Evolutionary conservation across 2,113 vertebrate species (phyloP), one percentile per base, ranked within the genome.

Genomic region (Orycteropus afer): DNA sequence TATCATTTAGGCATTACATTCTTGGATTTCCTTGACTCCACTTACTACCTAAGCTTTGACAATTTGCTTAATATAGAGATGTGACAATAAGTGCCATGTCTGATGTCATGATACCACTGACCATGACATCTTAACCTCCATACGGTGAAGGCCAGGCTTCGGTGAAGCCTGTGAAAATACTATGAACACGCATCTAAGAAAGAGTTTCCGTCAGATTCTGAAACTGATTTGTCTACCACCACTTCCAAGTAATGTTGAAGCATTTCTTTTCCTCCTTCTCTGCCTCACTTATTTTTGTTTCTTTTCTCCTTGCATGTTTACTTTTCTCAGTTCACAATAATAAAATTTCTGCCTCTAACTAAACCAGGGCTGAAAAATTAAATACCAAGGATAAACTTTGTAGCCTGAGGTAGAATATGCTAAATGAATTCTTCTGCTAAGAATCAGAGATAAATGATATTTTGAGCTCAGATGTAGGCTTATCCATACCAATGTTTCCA

Each of bases 221-320:
- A n/a, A 11, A 13, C 27, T 59, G 45, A 40, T 1, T 0, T 9
- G 71, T 17, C 42, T 51, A 0, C 2, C 12, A 29, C 4, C 51
- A 25, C 12, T 27, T 69, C 18, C 25, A 79, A 8, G 0, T 47
- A 0, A 5, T 13, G 12, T 18, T 37, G 5, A 59, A 34, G 12
- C 59, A 13, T 17, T 45, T 4, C 29, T 23, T 8, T 49, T 9
- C 40, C 40, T 79, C 2, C 57, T 71, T 27, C 20, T 34, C 40
- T 45, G 5, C 10, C 37, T 85, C 87, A 22, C 29, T 15, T 69
- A 27, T 42, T 7, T 13, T 53, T 53, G 12, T 53, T 53, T 53
- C 15, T 53, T 53, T 25, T 40, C 40, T 67, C 32, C 2, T 11
- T 61, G 80, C 69, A 13, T 61, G 12, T 53, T 73, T 87, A 25